Base-by-base conservation (phyloP, 2,888 invertebrate genomes). In the Dendrolimus pini region DNA sequence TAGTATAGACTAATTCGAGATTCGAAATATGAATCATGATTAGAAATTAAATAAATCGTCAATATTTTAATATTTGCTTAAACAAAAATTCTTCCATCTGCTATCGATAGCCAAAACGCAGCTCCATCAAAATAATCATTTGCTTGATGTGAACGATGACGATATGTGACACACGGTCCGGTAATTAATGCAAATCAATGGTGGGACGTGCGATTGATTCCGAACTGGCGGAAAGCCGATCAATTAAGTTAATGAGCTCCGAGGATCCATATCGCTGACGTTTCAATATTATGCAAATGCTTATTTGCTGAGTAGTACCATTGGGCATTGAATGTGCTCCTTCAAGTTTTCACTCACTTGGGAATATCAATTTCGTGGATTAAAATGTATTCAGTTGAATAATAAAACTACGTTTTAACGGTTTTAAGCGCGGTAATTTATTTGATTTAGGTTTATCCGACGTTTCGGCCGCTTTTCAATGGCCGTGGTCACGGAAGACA, bases 141-240 rank as follows among this genome's bases (percentile, higher is more conserved):
- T 78, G 75, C 75, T 76, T 70, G 76, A 79, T 75, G 78, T 78
- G 75, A 63, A 69, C 69, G 74, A 66, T 71, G 71, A 66, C 73
- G 78, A 80, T 82, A 84, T 83, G 82, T 83, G 85, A 87, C 87
- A 85, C 84, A 80, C 77, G 76, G 75, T 74, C 67, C 78, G 74
- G 80, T 89, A 88, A 89, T 89, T 85, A 89, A 90, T 89, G 88
- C 84, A 89, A 89, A 89, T 88, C 87, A 85, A 83, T 85, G 82
- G 82, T 76, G 69, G 83, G 76, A 82, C 83, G 85, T 87, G 82
- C 66, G 65, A 67, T 67, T 69, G 69, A 69, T 69, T 82, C 82
- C 75, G 78, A 77, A 75, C 82, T 80, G 80, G 79, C 78, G 81
- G 84, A 81, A 84, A 87, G 85, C 88, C 82, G 88, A 89, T 89